These are phyloP conservation scores for Mus pahari DNA, from an alignment of 2,113 vertebrate species.

Conservation along the genomic window DNA sequence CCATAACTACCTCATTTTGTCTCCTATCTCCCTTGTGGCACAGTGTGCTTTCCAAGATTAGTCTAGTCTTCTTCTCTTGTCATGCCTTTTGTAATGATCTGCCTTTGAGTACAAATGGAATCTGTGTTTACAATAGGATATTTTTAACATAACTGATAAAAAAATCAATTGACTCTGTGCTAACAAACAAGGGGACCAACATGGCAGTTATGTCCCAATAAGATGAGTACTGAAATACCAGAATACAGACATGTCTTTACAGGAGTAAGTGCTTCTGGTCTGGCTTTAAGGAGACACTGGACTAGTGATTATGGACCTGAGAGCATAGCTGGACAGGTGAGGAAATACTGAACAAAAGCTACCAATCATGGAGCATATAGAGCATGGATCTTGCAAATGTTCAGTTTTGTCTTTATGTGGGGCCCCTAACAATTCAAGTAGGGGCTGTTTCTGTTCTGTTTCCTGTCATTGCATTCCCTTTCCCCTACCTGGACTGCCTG, in stretches of 20 bases:
- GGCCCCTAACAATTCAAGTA: too few species aligned
- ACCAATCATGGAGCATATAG: background rate
- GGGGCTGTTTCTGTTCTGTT: too few species aligned
- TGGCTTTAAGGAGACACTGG: background rate
- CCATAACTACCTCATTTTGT: background rate
- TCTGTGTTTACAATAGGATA: background rate
- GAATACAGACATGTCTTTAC: background rate
- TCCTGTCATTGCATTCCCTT: too few species aligned
- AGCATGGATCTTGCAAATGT: too few species aligned
- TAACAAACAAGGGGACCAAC: background rate
- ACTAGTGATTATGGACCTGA: background rate
- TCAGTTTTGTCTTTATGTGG: too few species aligned
- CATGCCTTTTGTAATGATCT: background rate
- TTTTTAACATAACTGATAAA: background rate
- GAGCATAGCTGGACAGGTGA: fast-evolving
- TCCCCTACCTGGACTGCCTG: too few species aligned
- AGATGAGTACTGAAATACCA: background rate
- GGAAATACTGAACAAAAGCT: background rate
- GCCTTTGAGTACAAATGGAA: background rate
- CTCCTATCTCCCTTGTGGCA: background rate
- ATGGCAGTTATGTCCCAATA: background rate
- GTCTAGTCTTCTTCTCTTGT: too few species aligned
- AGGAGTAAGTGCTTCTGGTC: background rate
- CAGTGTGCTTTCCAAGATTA: background rate
- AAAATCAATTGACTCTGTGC: background rate